phyloP scores from a whole-genome alignment of 2,888 invertebrate genomes.

The Drosophila mayaguana region DNA sequence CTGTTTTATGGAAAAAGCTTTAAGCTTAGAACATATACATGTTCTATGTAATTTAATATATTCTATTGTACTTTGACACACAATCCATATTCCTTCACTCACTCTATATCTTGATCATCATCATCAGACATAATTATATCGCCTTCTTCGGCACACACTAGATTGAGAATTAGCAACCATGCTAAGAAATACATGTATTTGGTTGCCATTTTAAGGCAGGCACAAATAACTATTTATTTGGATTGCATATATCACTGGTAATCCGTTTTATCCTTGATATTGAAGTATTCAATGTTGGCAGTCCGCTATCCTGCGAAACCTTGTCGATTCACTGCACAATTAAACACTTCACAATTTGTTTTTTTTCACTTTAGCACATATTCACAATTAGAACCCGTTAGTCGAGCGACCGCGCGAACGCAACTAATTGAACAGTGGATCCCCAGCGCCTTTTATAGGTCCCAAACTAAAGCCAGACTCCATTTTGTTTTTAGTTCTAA shows the following conservation, averaged over 20 bases:
- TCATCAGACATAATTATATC: conserved; percentile 67
- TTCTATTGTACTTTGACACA: too few species aligned
- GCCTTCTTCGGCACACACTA: conserved; percentile 54
- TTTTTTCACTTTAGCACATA: conserved; percentile 35
- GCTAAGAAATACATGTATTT: conserved; percentile 43
- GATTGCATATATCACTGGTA: conserved; percentile 42
- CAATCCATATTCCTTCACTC: conserved; percentile 30
- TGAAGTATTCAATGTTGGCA: conserved; percentile 16
- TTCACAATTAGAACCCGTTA: conserved; percentile 21
- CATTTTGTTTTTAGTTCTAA: conserved; percentile 48
- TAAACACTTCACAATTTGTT: conserved; percentile 15
- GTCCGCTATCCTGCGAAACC: conserved; percentile 24
- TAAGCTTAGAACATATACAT: too few species aligned
- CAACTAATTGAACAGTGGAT: conserved; percentile 42
- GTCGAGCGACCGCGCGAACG: conserved; percentile 44
- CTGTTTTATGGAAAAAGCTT: too few species aligned
- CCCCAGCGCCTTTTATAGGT: conserved; percentile 61
- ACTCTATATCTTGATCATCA: conserved; percentile 66
- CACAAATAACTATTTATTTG: conserved; percentile 14
- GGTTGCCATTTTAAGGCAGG: conserved; percentile 42
- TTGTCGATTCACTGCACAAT: conserved; percentile 19
- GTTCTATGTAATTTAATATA: neutral
- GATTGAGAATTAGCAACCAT: conserved; percentile 40
- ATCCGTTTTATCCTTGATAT: conserved; percentile 33
- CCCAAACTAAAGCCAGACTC: conserved; percentile 23